Percentiles rank a stretch among this genome's conserved stretches.
Evolutionary conservation across 2,797 vertebrate genomes (phyloP).

Genomic region (Ciconia nigra): DNA sequence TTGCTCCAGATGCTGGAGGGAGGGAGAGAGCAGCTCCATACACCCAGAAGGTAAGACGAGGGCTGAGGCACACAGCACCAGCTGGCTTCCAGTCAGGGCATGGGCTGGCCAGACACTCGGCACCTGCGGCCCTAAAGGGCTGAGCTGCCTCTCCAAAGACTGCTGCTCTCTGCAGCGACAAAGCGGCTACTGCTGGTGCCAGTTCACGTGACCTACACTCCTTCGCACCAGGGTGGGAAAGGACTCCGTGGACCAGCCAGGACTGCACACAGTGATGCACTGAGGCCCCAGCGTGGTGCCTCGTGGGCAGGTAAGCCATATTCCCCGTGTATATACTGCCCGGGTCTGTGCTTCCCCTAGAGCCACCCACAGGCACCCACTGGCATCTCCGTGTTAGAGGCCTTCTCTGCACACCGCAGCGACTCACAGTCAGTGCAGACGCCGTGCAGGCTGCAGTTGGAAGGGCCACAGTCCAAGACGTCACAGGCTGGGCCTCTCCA

Average conservation of each 20-base stretch:
- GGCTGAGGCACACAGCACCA: neutral
- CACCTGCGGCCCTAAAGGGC: neutral
- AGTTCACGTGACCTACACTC: rapidly evolving
- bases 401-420: rapidly evolving
- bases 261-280: rapidly evolving
- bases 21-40: neutral
- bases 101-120: neutral
- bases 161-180: neutral
- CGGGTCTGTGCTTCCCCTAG: rapidly evolving
- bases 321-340: rapidly evolving
- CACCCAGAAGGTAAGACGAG: too few species aligned
- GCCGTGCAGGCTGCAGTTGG: constrained; percentile 79
- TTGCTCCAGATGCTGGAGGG: neutral
- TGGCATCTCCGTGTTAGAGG: rapidly evolving
- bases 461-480: constrained; percentile 76
- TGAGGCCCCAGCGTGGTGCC: neutral
- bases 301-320: too few species aligned
- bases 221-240: neutral
- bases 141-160: neutral
- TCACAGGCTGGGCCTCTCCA: constrained; percentile 79
- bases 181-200: neutral
- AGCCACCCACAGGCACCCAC: neutral
- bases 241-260: too few species aligned
- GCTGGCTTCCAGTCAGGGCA: neutral
- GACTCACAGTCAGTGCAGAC: constrained; percentile 81